phyloP scores from a whole-genome alignment of 2,797 vertebrate genomes.

The Aplochiton taeniatus region DNA sequence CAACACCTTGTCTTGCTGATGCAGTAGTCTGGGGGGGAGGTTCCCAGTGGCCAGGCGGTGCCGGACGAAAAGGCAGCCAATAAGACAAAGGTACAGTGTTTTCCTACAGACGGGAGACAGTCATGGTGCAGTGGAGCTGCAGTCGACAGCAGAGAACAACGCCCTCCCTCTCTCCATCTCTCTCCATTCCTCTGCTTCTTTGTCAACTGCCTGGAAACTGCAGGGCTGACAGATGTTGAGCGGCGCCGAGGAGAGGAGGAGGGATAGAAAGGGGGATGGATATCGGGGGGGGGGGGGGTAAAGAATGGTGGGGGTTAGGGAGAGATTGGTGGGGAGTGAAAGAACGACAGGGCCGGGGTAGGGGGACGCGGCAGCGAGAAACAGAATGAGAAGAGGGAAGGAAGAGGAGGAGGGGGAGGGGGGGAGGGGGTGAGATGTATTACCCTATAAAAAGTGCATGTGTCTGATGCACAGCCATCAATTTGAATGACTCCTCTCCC shows the following conservation, averaged over 20 bases:
- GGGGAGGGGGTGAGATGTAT: constrained; percentile 64
- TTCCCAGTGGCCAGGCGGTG: background rate
- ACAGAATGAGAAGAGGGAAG: constrained; percentile 44
- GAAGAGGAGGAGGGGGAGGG: constrained; percentile 50
- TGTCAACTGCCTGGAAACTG: constrained; percentile 51
- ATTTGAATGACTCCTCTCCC: constrained; percentile 84
- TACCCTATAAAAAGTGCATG: constrained; percentile 81
- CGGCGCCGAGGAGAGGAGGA: constrained; percentile 22
- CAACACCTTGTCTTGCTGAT: constrained; percentile 63
- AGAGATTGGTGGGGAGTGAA: constrained; percentile 33
- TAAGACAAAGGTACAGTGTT: constrained; percentile 30
- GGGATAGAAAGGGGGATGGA: background rate
- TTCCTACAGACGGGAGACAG: constrained; percentile 21
- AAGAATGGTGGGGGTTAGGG: constrained; percentile 36
- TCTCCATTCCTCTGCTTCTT: constrained; percentile 23
- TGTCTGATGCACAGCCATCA: constrained; percentile 83
- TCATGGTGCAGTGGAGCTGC: constrained; percentile 19
- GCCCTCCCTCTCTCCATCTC: constrained; percentile 1
- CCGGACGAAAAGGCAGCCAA: background rate
- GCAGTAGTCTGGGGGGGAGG: constrained; percentile 17
- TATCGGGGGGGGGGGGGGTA: constrained; percentile 16
- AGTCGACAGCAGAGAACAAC: constrained; percentile 32
- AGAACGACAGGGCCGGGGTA: background rate
- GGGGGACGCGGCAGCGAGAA: constrained; percentile 41
- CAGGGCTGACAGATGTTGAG: constrained; percentile 63